These are phyloP conservation scores for Pygocentrus nattereri DNA, from an alignment of 2,797 vertebrate species.

Conservation along the genomic window DNA sequence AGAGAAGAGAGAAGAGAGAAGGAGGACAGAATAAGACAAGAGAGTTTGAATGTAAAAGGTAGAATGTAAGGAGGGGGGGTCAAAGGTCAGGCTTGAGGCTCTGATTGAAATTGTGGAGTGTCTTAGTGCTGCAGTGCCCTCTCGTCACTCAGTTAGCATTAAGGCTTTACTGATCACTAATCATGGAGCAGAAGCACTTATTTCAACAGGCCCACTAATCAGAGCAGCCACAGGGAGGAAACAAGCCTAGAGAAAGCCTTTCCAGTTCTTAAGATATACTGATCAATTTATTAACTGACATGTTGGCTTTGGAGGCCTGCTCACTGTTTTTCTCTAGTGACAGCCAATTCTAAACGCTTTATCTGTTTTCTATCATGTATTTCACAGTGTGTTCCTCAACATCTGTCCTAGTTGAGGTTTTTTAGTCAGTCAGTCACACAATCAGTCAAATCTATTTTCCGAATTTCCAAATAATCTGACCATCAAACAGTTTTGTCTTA, in stretches of 20 bases:
- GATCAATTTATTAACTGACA: constrained; percentile 53
- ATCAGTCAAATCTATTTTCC: constrained; percentile 37
- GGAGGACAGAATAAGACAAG: constrained; percentile 11
- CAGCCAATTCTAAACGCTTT: constrained; percentile 19
- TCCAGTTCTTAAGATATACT: constrained; percentile 41
- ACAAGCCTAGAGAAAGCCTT: constrained; percentile 37
- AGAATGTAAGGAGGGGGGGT: constrained; percentile 48
- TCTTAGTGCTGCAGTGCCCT: constrained; percentile 46
- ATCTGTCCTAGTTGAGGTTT: constrained; percentile 23
- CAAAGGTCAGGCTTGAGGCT: constrained; percentile 61
- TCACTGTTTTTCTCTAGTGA: constrained; percentile 26
- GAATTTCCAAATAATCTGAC: constrained; percentile 51
- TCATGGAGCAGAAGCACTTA: constrained; percentile 32
- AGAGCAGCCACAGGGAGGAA: constrained; percentile 37
- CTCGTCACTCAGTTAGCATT: constrained; percentile 52
- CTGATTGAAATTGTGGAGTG: constrained; percentile 57
- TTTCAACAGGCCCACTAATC: constrained; percentile 48
- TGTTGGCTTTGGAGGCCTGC: constrained; percentile 37
- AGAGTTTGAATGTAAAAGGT: constrained; percentile 16
- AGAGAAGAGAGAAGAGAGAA: constrained; percentile 14
- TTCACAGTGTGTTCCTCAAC: constrained; percentile 11
- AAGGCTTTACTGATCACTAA: constrained; percentile 51
- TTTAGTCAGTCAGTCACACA: constrained; percentile 41
- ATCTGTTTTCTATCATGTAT: constrained; percentile 22
- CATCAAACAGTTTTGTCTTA: constrained; percentile 59